phyloP scores from a whole-genome alignment of 1,140 invertebrate species.

The Metopolophium dirhodum region DNA sequence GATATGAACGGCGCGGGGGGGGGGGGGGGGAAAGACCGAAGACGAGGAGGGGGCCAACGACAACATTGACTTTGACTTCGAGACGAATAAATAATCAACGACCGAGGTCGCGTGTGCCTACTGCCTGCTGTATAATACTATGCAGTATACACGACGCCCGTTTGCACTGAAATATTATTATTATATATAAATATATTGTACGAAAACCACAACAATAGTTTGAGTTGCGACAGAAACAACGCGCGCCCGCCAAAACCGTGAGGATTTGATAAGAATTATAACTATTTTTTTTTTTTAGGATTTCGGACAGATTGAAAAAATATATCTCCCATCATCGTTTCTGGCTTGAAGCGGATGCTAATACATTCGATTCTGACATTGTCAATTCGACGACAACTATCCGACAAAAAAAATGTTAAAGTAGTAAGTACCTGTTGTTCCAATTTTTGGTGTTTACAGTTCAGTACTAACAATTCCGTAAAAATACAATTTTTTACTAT shows the following conservation, averaged over 20 bases:
- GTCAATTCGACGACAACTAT: not conserved
- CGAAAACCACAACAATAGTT: not conserved
- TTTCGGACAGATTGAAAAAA: not conserved
- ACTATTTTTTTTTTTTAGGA: not conserved
- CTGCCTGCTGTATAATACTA: not conserved
- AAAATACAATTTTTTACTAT: no score
- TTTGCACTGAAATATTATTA: not conserved
- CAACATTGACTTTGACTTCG: slow-evolving; percentile 6
- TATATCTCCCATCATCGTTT: not conserved
- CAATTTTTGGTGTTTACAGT: no score
- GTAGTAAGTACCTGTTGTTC: no score
- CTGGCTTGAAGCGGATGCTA: not conserved
- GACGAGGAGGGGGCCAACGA: not conserved
- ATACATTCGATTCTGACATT: not conserved
- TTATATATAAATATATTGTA: not conserved
- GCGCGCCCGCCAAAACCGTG: not conserved
- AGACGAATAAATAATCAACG: not conserved
- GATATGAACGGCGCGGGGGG: not conserved
- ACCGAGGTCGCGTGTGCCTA: not conserved
- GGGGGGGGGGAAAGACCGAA: not conserved
- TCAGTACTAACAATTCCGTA: no score
- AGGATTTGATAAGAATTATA: not conserved
- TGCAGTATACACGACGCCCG: not conserved
- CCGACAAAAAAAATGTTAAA: no score
- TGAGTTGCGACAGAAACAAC: not conserved